Base-by-base conservation (phyloP, 1,140 invertebrate genomes). In the Elymnias hypermnestra region DNA sequence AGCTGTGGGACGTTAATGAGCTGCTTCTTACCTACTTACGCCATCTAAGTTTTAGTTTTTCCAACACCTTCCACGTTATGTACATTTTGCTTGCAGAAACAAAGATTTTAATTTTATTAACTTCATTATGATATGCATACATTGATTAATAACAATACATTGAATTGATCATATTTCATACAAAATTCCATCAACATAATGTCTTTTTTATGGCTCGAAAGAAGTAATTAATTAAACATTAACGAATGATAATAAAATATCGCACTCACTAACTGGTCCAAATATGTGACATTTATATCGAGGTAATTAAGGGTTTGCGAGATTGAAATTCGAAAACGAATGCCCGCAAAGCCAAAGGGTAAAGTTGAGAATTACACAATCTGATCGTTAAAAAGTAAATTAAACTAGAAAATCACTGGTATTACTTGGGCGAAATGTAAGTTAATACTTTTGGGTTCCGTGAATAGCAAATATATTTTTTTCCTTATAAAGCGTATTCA, bases 291-390 rank as follows among this genome's bases (percentile, higher is more conserved):
- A 43, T 43, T 43, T 43, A 33, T 12, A 10, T 43, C 29, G 12
- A 15, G 5, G 14, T 43, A 43, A 28, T 40, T 15, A 31, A 14
- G 18, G 12, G 10, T 41, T 41, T 33, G 4, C 26, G 10, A 29
- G 26, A n/a, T n/a, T n/a, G n/a, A n/a, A 12, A 13, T 29, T 8
- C 3, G 26, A 15, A 33, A 33, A 7, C 4, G 26, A 3, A 12
- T 5, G 14, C 7, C 3, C 14, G 15, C 8, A 33, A 15, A 33
- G 38, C 15, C 46, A 50, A 50, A 50, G 47, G 39, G 39, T 37
- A 50, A 45, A 45, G 43, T 36, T 45, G 12, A 37, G 19, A 37
- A 45, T 45, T 45, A 19, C 43, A 37, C 33, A 45, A 45, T 45
- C 15, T 13, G n/a, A 21, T 23, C 25, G 14, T 37, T 26, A 37